Base-by-base conservation (phyloP, 2,797 vertebrate genomes). In the Pitangus sulphuratus region DNA sequence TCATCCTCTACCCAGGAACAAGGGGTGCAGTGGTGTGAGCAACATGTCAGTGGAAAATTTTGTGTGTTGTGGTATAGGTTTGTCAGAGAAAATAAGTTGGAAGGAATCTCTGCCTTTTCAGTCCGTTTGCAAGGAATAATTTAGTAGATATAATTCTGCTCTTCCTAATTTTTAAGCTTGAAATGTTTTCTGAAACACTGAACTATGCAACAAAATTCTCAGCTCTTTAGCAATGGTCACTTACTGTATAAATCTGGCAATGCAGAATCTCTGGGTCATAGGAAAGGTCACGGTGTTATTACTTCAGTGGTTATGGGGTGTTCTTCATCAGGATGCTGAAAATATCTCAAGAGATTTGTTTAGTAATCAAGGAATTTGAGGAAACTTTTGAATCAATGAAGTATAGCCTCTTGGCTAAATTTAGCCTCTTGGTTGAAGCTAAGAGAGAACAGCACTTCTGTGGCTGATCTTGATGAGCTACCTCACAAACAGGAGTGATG, bases 101-200 rank as follows among this genome's bases (percentile, higher is more conserved):
- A 70, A 79, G 51, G 44, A 84, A 45, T 74, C 47, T 62, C 37
- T 72, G 62, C 51, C 31, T 82, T 89, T 83, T 42, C 58, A 69
- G 25, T 35, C 39, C 0, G 0, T n/a, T 35, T 79, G 9, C 5
- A 2, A 58, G 22, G 62, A 58, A n/a, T 51, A 40, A 26, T n/a
- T 60, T 54, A 8, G 25, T 83, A 7, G 11, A 6, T 15, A 8
- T 65, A 31, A 40, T 74, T 81, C 12, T 72, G 8, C 12, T 70
- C 20, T 76, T 90, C n/a, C 16, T 42, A 3, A 9, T 74, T 60
- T 85, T 84, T 61, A 60, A 66, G 35, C 56, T 70, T 50, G 42
- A 64, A 64, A 30, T 79, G 20, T 84, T 91, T 93, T 75, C 18
- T 71, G 33, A 62, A 69, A 60, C 54, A 51, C 15, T 76, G 62